These are phyloP conservation scores for Ochlodes sylvanus DNA, from an alignment of 2,888 invertebrate genomes.

Conservation along the genomic window DNA sequence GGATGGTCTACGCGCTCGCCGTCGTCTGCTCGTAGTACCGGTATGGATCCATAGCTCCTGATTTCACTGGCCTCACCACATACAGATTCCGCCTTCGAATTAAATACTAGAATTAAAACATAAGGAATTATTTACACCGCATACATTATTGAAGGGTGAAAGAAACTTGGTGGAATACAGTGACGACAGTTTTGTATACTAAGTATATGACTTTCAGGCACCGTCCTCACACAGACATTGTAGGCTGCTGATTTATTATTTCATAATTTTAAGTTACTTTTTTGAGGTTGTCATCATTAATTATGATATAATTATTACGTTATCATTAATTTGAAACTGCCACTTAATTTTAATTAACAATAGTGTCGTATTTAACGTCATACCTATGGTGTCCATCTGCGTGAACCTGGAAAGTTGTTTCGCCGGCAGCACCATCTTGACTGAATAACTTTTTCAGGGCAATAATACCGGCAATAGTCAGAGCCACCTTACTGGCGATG, in stretches of 20 bases:
- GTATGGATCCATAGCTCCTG: slow-evolving; percentile 84
- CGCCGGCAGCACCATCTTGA: slow-evolving; percentile 86
- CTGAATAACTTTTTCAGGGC: slow-evolving; percentile 90
- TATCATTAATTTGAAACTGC: no score
- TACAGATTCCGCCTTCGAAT: slow-evolving; percentile 86
- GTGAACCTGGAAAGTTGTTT: slow-evolving; percentile 88
- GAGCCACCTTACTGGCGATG: slow-evolving; percentile 89
- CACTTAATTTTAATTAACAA: no score
- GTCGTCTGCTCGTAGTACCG: slow-evolving; percentile 82
- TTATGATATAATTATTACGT: no score
- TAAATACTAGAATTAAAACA: slow-evolving; percentile 83
- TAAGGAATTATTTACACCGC: slow-evolving; percentile 51
- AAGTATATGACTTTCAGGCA: no score
- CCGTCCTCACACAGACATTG: no score
- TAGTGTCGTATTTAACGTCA: slow-evolving; percentile 41
- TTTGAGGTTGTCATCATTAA: no score
- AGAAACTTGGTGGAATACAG: no score
- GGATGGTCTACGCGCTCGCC: slow-evolving; percentile 57
- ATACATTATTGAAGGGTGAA: no score
- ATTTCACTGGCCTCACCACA: slow-evolving; percentile 85
- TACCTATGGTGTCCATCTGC: slow-evolving; percentile 88
- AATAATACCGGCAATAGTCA: slow-evolving; percentile 89
- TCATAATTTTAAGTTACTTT: no score
- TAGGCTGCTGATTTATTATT: no score
- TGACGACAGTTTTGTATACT: no score